Conservation (phyloP, 2,113 vertebrate species). For the Ictalurus punctatus region DNA sequence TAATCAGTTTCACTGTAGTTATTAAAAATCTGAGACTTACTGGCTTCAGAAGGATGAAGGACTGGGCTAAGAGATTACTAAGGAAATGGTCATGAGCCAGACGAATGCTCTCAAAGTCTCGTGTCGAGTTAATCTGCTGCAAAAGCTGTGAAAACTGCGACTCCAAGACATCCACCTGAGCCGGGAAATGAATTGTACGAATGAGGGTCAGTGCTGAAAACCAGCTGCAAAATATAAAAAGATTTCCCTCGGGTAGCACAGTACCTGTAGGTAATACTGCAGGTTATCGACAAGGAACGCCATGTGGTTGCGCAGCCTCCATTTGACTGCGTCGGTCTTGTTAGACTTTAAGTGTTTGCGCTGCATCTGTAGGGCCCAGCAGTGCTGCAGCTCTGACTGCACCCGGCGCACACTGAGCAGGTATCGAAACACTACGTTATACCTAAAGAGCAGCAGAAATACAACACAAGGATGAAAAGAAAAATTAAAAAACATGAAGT, state of each 20-base stretch:
- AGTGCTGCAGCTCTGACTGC: conserved; percentile 95
- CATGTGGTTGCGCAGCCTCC: conserved; percentile 95
- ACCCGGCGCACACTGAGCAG: conserved; percentile 91
- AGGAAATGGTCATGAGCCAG: conserved; percentile 96
- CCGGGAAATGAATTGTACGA: background rate
- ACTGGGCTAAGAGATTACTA: conserved; percentile 94
- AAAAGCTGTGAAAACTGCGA: conserved; percentile 98
- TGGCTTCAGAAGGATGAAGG: conserved; percentile 96
- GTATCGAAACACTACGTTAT: conserved; percentile 96
- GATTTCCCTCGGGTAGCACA: background rate
- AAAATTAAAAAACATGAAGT: background rate
- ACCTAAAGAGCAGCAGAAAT: conserved; percentile 69
- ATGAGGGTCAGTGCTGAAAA: background rate
- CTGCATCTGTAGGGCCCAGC: conserved; percentile 98
- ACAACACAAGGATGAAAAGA: background rate
- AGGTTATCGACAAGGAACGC: conserved; percentile 97
- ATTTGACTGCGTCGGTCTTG: conserved; percentile 87
- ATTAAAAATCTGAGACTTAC: conserved; percentile 65
- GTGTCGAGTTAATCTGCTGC: conserved; percentile 90
- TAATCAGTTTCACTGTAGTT: background rate
- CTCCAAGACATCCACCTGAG: conserved; percentile 93
- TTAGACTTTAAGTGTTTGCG: conserved; percentile 91
- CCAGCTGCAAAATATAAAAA: background rate
- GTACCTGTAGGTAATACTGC: conserved; percentile 97
- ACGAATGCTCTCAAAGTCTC: conserved; percentile 96